Conservation (phyloP, 2,113 vertebrate genomes). For the Nibea albiflora region DNA sequence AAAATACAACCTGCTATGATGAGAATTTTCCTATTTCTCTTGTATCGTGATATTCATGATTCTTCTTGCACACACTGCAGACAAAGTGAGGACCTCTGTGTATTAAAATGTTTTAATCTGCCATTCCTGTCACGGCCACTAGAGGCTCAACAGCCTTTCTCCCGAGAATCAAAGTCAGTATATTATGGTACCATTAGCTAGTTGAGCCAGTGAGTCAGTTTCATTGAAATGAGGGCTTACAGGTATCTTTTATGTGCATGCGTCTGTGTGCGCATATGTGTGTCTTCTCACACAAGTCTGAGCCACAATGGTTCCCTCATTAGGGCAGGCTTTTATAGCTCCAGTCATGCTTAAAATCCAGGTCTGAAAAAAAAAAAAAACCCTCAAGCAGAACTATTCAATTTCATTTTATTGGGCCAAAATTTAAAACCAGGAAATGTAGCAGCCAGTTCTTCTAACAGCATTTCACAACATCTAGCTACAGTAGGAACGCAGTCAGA, state of each 20-base stretch:
- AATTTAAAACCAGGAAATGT: too few relatives aligned
- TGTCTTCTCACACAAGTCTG: background rate
- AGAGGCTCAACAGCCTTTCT: background rate
- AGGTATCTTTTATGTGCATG: background rate
- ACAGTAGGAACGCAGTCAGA: too few relatives aligned
- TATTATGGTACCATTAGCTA: background rate
- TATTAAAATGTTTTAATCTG: background rate
- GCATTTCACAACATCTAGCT: too few relatives aligned
- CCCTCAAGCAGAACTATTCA: too few relatives aligned
- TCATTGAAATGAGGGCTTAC: background rate
- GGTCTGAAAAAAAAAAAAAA: background rate
- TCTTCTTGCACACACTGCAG: background rate
- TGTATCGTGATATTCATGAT: background rate
- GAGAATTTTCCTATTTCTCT: background rate
- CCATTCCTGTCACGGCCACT: background rate
- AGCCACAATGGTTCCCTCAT: background rate
- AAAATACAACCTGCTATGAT: background rate
- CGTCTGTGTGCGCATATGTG: background rate
- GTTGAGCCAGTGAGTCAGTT: background rate
- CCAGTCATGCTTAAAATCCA: background rate
- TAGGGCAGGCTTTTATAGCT: background rate
- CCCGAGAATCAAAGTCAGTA: background rate
- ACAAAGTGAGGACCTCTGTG: background rate
- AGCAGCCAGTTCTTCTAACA: too few relatives aligned
- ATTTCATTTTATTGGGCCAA: too few relatives aligned